Conservation (phyloP, 1,140 invertebrate genomes). For the Mylabris phalerata region DNA sequence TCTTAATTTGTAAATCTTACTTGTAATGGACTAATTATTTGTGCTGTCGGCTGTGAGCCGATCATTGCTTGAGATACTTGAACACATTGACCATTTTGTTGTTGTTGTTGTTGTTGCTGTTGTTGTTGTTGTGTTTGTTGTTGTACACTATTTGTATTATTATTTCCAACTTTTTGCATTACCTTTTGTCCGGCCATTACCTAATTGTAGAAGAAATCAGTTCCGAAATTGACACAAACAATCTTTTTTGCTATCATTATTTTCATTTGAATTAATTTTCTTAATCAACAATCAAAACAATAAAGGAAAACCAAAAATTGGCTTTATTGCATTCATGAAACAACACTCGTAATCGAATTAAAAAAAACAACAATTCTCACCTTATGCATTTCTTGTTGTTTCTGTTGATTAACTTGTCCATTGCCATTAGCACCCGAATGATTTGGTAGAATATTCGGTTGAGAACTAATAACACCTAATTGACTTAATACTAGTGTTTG, state of each 20-base stretch:
- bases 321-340: not conserved
- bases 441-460: constrained; percentile 56
- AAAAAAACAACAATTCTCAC: constrained; percentile 9
- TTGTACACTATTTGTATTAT: constrained; percentile 41
- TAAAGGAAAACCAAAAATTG: not conserved
- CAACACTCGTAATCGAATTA: too few relatives aligned
- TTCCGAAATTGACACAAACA: constrained; percentile 4
- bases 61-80: constrained; percentile 59
- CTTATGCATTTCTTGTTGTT: constrained; percentile 37
- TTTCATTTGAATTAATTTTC: not conserved
- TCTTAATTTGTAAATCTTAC: constrained; percentile 28
- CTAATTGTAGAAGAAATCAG: constrained; percentile 22
- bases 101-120: constrained; percentile 27
- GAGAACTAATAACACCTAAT: constrained; percentile 64
- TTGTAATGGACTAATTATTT: constrained; percentile 59
- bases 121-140: constrained; percentile 16
- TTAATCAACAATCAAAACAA: not conserved
- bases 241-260: not conserved
- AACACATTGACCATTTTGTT: constrained; percentile 53
- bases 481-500: constrained; percentile 76
- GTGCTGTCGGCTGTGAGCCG: constrained; percentile 51
- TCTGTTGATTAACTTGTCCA: constrained; percentile 44
- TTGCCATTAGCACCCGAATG: constrained; percentile 37
- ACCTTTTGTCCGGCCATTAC: constrained; percentile 51
- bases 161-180: constrained; percentile 46